Base-by-base conservation (phyloP, 2,113 vertebrate genomes). In the Cyphomyrus discorhynchus region DNA sequence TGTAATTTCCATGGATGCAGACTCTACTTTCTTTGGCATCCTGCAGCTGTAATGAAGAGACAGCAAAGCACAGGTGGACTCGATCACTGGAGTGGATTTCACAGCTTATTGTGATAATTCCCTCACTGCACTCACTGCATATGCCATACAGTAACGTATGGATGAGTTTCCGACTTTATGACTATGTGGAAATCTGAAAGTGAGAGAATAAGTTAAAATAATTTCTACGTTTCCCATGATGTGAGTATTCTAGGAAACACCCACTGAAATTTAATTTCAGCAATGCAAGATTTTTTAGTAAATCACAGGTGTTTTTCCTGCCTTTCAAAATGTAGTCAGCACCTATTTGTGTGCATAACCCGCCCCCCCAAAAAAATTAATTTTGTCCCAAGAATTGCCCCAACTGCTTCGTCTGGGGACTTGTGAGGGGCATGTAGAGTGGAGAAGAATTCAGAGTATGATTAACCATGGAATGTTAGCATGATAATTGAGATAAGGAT, bases 1-100 rank as follows among this genome's bases (percentile, higher is more conserved):
- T 39, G 0, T 91, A 27, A 91, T 93, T 91, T 90, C 93, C 50
- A 91, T 94, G 92, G 93, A 94, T 0, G 27, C 92, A 84, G 92
- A 94, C 27, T 91, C 91, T 0, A 93, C 93, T 15, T 93, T 94
- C 92, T 93, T 93, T 92, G 95, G 94, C 91, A 94, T 94, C 92
- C 92, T 94, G 47, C 92, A 92, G 92, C 93, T 95, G 1, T 91
- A 92, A 89, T 94, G 91, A 93, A 85, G 83, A 21, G 42, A 24
- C 15, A n/a, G 10, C 49, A 89, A 52, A 56, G 39, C 19, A 84
- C 82, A 46, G 82, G 39, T 84, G 82, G 45, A 84, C 82, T 46
- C 27, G 82, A 3, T 42, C 17, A 42, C 27, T 45, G 45, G 58
- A 0, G 4, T 90, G 88, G n/a, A 2, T 1, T 39, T 58, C 86